Base-by-base conservation (phyloP, 2,113 vertebrate genomes). In the Entomyzon cyanotis region DNA sequence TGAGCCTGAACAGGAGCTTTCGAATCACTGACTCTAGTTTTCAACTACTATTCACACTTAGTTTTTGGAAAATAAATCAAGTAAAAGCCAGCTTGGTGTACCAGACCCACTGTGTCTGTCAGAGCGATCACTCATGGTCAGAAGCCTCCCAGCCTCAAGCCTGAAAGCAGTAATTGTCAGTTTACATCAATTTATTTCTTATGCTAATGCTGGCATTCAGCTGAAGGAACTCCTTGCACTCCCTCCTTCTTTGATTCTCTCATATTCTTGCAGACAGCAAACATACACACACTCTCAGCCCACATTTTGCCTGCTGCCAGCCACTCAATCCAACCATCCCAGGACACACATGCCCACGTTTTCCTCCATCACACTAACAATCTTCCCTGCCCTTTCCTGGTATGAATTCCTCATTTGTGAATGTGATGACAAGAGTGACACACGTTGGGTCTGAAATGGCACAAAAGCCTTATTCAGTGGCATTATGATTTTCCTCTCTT, bases 121-220 rank as follows among this genome's bases (percentile, higher is more conserved):
- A 94, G 44, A 89, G 31, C 3, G 0, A 88, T 92, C 89, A 75
- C 93, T 81, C 77, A 33, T 1, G 31, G 56, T 64, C 87, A 94
- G 89, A 91, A 91, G 62, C 41, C 84, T 84, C 41, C 52, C 39
- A 93, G 81, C 65, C 9, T 78, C 80, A 67, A 78, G 77, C 88
- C 91, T 87, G 84, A 74, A 86, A 93, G 71, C 47, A 89, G 52
- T 74, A 86, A 90, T 56, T 94, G 95, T 75, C 94, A 94, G 42
- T 82, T 84, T 71, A 41, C 62, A 90, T 94, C 80, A 84, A 55
- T 70, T 92, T 67, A 35, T 44, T 70, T 59, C 70, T 70, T 71
- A 74, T 42, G 64, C 39, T 69, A 87, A 92, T 56, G 75, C 35
- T 50, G 84, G 42, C 84, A 52, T 41, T 41, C 80, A 87, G 93